Base-by-base conservation (phyloP, 2,888 invertebrate species). In the Cylindroiulus punctatus region DNA sequence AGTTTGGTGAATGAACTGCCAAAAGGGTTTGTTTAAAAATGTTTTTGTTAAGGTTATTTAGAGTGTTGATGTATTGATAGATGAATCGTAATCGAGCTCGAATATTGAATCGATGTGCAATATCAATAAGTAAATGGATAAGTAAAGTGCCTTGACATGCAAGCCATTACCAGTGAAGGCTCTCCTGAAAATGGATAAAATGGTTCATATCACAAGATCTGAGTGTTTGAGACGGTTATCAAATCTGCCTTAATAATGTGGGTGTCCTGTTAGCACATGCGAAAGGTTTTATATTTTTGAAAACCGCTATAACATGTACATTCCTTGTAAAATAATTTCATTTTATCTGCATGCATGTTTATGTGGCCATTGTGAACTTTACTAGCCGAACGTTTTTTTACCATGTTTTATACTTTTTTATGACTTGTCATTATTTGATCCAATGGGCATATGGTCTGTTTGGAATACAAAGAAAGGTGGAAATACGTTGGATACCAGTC, bases 191-290 rank as follows among this genome's bases (percentile, higher is more conserved):
- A 26, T 26, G 76, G 30, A 30, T 30, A 14, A 19, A 76, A 26
- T 76, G 30, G 76, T 76, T 76, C 76, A 76, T 76, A 76, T 76
- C 76, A 76, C 76, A 76, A 30, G 30, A 12, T 76, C 76, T 76
- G 30, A n/a, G n/a, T n/a, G n/a, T n/a, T n/a, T n/a, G n/a, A 30
- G 76, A 76, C 26, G 12, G 76, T 76, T 76, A 76, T 76, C 76
- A 76, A 76, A 30, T 76, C 26, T 76, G 76, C 76, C 76, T 76
- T 76, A 76, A 76, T 76, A 76, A 76, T 76, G 22, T 30, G 30
- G 76, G 76, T 76, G 76, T 76, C 76, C 76, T 76, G 76, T 76
- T 65, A 65, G 65, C 65, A 47, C 47, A 65, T 65, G 26, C 65
- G 22, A 76, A 76, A 76, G 76, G 76, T 76, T 76, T 76, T 76